Evolutionary conservation across 2,113 vertebrate genomes (phyloP).

Genomic region (Megatriorchis doriae): DNA sequence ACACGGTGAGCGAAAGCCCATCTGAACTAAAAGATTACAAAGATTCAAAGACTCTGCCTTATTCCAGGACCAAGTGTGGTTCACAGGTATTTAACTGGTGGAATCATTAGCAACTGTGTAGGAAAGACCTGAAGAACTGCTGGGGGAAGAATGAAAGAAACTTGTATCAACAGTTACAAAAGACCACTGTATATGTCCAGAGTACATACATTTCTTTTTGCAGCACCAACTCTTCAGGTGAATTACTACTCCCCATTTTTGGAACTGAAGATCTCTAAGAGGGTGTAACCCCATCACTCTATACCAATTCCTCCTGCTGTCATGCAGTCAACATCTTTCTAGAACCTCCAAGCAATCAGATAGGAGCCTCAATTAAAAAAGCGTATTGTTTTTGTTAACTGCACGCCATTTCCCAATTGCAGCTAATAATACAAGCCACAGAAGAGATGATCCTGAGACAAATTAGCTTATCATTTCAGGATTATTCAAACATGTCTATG

Average conservation of each 20-base stretch:
- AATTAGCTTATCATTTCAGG: neutral
- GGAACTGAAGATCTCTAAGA: neutral
- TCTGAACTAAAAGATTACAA: neutral
- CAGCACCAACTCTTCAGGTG: neutral
- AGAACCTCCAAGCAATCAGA: neutral
- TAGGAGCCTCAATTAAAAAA: neutral
- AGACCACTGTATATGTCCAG: neutral
- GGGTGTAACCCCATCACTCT: neutral
- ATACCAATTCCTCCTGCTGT: neutral
- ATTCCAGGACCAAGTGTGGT: neutral
- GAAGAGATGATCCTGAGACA: neutral
- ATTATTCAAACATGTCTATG: neutral
- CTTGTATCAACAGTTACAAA: neutral
- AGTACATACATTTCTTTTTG: neutral
- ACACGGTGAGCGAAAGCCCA: neutral
- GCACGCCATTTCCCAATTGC: neutral
- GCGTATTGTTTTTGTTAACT: neutral
- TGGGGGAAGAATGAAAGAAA: neutral
- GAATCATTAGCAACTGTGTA: neutral
- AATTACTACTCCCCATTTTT: neutral
- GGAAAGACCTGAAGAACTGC: neutral
- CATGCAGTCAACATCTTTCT: neutral
- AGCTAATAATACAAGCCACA: neutral
- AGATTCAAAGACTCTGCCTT: neutral
- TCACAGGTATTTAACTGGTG: neutral